Conservation (phyloP, 2,888 invertebrate genomes). For the Dione juno region DNA sequence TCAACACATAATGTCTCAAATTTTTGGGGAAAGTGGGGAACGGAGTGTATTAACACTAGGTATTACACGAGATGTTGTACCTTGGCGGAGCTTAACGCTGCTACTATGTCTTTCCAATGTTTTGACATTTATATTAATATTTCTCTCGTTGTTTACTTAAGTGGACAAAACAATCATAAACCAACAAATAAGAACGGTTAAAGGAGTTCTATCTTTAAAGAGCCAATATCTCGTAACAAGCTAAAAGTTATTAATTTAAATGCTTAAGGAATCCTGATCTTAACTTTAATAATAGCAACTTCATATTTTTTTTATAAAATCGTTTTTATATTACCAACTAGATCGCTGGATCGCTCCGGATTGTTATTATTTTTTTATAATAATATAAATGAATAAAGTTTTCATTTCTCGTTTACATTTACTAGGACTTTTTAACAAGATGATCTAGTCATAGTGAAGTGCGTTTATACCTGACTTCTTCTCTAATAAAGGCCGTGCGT, state of each 20-base stretch:
- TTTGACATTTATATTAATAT: neutral
- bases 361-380: neutral
- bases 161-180: neutral
- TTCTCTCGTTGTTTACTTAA: neutral
- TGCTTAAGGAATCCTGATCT: neutral
- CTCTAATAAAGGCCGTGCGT: too few relatives aligned
- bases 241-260: neutral
- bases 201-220: neutral
- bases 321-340: neutral
- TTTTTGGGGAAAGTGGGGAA: too few relatives aligned
- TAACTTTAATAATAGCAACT: neutral
- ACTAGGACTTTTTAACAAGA: too few relatives aligned
- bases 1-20: too few relatives aligned
- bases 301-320: conserved; percentile 3
- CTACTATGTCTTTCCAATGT: neutral
- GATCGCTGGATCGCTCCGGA: neutral
- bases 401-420: too few relatives aligned
- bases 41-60: too few relatives aligned
- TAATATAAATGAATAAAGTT: neutral
- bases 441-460: too few relatives aligned
- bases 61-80: too few relatives aligned
- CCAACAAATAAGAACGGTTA: neutral
- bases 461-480: too few relatives aligned
- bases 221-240: neutral
- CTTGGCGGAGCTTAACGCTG: neutral